Percentiles rank a stretch among this genome's conserved stretches.
These are phyloP conservation scores for Agrilus planipennis DNA, from an alignment of 1,140 invertebrate species.

Conservation along the genomic window DNA sequence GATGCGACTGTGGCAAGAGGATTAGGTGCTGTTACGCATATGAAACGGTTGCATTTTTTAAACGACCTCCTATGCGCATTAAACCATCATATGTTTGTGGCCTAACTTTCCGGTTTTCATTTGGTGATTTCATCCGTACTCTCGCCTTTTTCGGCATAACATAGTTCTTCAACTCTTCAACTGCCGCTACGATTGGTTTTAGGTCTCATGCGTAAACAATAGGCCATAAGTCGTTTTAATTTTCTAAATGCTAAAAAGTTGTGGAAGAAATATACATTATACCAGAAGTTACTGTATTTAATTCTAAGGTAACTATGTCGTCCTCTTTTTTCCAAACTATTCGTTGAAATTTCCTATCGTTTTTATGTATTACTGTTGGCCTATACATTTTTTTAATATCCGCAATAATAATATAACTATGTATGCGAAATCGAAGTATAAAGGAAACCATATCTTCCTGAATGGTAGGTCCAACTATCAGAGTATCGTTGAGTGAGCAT, in stretches of 20 bases:
- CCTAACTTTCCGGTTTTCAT: too few species aligned
- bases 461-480: not conserved
- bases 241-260: not conserved
- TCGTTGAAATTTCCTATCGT: not conserved
- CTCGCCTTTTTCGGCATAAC: too few species aligned
- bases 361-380: not conserved
- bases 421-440: not conserved
- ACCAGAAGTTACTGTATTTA: not conserved
- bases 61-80: not conserved
- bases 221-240: not conserved
- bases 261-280: not conserved
- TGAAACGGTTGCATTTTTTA: too few species aligned
- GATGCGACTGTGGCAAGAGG: not conserved
- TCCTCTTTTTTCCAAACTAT: not conserved
- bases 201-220: not conserved
- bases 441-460: constrained; percentile 1
- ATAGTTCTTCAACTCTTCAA: too few species aligned
- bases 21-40: not conserved
- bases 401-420: not conserved
- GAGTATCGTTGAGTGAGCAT: not conserved
- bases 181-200: not conserved
- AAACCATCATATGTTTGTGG: not conserved
- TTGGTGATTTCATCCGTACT: too few species aligned
- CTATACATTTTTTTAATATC: constrained; percentile 1
- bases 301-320: not conserved